These are phyloP conservation scores for Corythornis cristatus DNA, from an alignment of 2,113 vertebrate species.

Conservation along the genomic window DNA sequence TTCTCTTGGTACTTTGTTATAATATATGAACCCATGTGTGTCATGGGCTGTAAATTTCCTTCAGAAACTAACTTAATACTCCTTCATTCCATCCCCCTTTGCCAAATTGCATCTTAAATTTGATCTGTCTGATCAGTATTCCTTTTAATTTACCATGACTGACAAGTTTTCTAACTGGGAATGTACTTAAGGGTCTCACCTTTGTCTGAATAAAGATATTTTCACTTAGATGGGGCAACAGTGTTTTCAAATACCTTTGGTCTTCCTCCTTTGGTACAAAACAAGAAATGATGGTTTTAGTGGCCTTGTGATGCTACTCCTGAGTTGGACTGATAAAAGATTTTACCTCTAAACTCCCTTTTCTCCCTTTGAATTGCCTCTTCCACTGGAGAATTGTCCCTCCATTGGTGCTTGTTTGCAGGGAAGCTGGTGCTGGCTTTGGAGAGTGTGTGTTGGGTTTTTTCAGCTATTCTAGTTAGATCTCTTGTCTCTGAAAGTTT, in stretches of 20 bases:
- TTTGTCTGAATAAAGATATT: background rate
- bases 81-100: background rate
- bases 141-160: background rate
- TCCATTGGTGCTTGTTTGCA: background rate
- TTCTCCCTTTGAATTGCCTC: background rate
- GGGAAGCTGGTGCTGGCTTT: background rate
- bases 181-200: background rate
- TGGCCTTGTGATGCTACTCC: too few species aligned
- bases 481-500: background rate
- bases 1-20: background rate
- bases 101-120: background rate
- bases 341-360: background rate
- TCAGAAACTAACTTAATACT: background rate
- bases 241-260: background rate
- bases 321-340: too few species aligned
- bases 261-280: background rate
- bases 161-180: background rate
- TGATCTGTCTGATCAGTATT: background rate
- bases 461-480: background rate
- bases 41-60: background rate
- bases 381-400: background rate
- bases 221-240: background rate
- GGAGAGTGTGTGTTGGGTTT: background rate
- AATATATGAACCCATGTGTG: background rate
- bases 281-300: too few species aligned